Percentiles rank a stretch among this genome's conserved stretches.
Conservation (phyloP, 2,797 vertebrate genomes). For the Lerista edwardsae region DNA sequence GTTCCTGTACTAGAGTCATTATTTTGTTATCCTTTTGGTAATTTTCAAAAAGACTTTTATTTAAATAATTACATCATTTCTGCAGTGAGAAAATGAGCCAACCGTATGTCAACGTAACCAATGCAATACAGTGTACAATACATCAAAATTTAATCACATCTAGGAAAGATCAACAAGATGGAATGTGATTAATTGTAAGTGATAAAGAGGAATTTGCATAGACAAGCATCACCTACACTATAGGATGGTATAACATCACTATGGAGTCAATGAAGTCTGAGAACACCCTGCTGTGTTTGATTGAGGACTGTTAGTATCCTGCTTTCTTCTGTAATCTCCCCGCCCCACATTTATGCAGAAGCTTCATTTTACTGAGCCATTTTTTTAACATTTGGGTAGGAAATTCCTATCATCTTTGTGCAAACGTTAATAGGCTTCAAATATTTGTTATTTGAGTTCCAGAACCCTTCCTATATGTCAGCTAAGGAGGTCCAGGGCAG, state of each 20-base stretch:
- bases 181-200: slow-evolving; percentile 33
- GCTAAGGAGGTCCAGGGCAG: no score
- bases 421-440: slow-evolving; percentile 3
- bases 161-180: slow-evolving; percentile 29
- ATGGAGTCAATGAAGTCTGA: slow-evolving; percentile 38
- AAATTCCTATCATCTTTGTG: neutral
- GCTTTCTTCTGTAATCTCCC: neutral
- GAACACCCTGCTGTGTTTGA: slow-evolving; percentile 36
- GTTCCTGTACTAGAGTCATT: neutral
- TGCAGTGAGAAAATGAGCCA: neutral
- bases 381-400: neutral
- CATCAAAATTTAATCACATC: slow-evolving; percentile 38
- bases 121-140: slow-evolving; percentile 8
- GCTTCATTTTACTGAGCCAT: slow-evolving; percentile 8
- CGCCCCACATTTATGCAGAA: slow-evolving; percentile 12
- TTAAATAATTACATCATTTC: neutral
- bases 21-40: neutral
- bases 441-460: neutral
- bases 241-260: slow-evolving; percentile 19
- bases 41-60: neutral
- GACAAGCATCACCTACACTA: slow-evolving; percentile 24
- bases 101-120: slow-evolving; percentile 15
- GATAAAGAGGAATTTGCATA: slow-evolving; percentile 39
- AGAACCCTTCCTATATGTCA: neutral
- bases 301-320: slow-evolving; percentile 1